Evolutionary conservation across 2,888 invertebrate genomes (phyloP).

Genomic region (Cheilosia variabilis): DNA sequence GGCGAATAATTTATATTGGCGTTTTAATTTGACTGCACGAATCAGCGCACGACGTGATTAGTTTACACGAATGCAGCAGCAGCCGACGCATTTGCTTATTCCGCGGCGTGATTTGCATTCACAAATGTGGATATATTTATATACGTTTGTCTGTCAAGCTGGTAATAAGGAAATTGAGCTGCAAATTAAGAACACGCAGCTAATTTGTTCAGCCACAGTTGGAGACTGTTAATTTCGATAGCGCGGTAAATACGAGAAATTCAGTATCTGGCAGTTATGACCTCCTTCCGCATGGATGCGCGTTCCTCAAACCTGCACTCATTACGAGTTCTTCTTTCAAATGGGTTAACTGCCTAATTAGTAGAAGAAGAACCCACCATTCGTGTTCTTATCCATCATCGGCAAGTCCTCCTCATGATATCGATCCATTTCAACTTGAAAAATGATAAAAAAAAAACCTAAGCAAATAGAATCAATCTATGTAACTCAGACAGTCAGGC

Average conservation of each 20-base stretch:
- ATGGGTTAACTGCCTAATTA: slow-evolving; percentile 38
- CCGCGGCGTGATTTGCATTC: not conserved
- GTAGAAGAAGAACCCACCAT: slow-evolving; percentile 9
- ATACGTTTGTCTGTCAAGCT: not conserved
- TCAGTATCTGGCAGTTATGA: not conserved
- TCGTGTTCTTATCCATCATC: slow-evolving; percentile 22
- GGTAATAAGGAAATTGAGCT: not conserved
- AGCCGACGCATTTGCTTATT: not conserved
- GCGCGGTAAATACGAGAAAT: not conserved
- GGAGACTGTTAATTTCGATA: not conserved
- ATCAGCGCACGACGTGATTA: slow-evolving; percentile 15
- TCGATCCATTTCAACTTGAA: slow-evolving; percentile 27
- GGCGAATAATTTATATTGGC: slow-evolving; percentile 36
- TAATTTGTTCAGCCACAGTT: not conserved
- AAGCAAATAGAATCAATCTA: slow-evolving; percentile 18
- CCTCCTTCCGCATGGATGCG: slow-evolving; percentile 4
- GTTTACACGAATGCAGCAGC: slow-evolving; percentile 8
- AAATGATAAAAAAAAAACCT: not conserved
- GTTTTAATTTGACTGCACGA: slow-evolving; percentile 35
- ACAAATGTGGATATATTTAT: no score
- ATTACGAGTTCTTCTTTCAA: slow-evolving; percentile 9
- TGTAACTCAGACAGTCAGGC: not conserved
- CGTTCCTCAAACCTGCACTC: slow-evolving; percentile 28
- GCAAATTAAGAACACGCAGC: not conserved
- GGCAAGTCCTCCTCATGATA: not conserved